Base-by-base conservation (phyloP, 2,797 vertebrate genomes). In the Semotilus atromaculatus region DNA sequence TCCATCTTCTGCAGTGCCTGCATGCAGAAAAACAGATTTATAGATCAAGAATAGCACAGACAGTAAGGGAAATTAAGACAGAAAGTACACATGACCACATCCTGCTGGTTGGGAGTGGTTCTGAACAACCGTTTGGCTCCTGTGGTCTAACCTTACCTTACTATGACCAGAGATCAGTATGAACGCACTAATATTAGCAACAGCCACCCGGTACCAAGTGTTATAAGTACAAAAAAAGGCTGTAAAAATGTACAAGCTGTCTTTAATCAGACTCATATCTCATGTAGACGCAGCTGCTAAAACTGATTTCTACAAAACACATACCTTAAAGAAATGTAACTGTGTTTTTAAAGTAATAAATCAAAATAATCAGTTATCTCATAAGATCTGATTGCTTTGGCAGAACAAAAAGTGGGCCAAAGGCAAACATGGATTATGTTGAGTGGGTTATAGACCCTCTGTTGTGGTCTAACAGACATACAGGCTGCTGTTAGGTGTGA, bases 1-100 rank as follows among this genome's bases (percentile, higher is more conserved):
- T 99, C 98, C 89, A 96, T 90, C 90, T 99, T 99, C 92, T 99
- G 98, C 87, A 99, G 93, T 86, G 94, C 94, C 98, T 99, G 92
- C 16, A 31, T n/a, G 66, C 38, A 77, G 11, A 74, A 66, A 82
- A 71, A 81, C 0, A 29, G 31, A 66, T 51, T 73, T 53, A 72
- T 40, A 70, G 23, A 53, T 26, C 34, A 51, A 67, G 45, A 68
- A 62, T 38, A 83, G 31, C 34, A 84, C 7, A 80, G 31, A 78
- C 7, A 77, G 34, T 83, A 19, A 86, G 4, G 5, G 66, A 60
- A 40, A 72, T 64, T 34, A 77, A 77, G 26, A 82, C 19, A 81
- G 51, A 74, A 67, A 72, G 31, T 66, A 48, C 55, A 78, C n/a
- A 31, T 73, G 53, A 79, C 53, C 75, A 62, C 66, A 77, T 82